Base-by-base conservation (phyloP, 2,888 invertebrate species). In the Lucinisca nassula region DNA sequence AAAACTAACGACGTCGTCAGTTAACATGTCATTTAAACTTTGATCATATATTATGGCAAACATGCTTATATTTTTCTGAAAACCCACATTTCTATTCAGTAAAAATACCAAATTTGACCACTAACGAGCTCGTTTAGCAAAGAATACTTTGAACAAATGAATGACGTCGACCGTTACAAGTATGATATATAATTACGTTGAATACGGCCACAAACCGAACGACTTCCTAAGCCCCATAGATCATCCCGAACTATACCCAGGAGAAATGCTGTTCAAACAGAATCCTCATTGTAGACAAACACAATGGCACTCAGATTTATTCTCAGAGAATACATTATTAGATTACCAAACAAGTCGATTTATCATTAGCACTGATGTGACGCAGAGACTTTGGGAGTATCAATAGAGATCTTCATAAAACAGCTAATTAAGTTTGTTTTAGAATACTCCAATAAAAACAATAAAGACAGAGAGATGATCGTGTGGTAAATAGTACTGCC, bases 351-450 rank as follows among this genome's bases (percentile, higher is more conserved):
- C 35, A 6, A 67, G 35, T 14, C 67, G 17, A 35, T 67, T 32
- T 12, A 67, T 35, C 35, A 67, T 35, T 35, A 67, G 2, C 32
- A 35, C 1, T 67, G 67, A 35, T 35, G 30, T 35, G 67, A 32
- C 67, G 21, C 67, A 67, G 67, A 35, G 24, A 35, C 35, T 35
- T 17, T 35, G 67, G 17, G 24, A 35, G 67, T 35, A 67, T 67
- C 67, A 35, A 67, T 67, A 67, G 35, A 8, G 32, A 35, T 4
- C 35, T 35, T 35, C 35, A 67, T 67, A 67, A 35, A 67, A 67
- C n/a, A 67, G 35, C 35, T 67, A 67, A 67, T 67, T 67, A 32
- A 35, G 24, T 67, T 67, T 67, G 67, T 67, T 67, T 67, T 67
- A 67, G 35, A 67, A 67, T 3, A 0, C 12, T 67, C 67, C n/a